These are phyloP conservation scores for human DNA, from an alignment of 2,113 vertebrate species.

Conservation along the genomic window GRCh38 chr7:132942501-132943000, in stretches of 20 bases:
- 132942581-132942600: conserved; percentile 37
- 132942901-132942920: background rate
- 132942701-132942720: background rate
- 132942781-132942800: background rate
- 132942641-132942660: background rate
- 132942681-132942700: background rate
- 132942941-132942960: background rate
- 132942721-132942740: background rate
- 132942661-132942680: background rate
- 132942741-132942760: background rate
- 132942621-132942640: background rate
- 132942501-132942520: conserved; percentile 75
- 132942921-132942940: background rate
- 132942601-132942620: conserved; percentile 13
- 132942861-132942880: background rate
- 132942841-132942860: background rate
- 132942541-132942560: conserved; percentile 34
- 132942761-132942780: background rate
- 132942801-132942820: background rate
- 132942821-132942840: background rate
- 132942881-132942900: background rate
- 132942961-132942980: background rate
- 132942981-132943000: background rate
- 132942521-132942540: conserved; percentile 60
- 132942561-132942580: conserved; percentile 44